Conservation (phyloP, 2,797 vertebrate genomes). For the Bradypus variegatus region DNA sequence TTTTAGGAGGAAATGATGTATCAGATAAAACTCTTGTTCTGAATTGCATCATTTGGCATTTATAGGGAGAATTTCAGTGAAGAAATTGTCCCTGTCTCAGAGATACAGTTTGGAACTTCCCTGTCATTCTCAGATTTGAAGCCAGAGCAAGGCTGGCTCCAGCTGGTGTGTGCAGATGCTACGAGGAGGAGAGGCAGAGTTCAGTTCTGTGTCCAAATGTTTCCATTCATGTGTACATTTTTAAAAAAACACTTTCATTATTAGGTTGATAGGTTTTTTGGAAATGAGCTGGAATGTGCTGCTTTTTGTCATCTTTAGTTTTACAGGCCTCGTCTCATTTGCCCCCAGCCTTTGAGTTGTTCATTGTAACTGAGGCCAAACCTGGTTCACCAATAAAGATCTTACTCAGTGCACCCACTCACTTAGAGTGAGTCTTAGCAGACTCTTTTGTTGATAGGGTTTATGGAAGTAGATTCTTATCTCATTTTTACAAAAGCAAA, state of each 20-base stretch:
- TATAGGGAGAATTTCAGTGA: not conserved
- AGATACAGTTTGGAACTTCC: not conserved
- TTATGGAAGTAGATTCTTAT: not conserved
- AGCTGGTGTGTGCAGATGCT: fast-evolving
- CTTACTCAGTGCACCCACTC: not conserved
- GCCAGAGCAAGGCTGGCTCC: not conserved
- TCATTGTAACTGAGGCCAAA: not conserved
- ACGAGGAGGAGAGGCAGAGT: not conserved
- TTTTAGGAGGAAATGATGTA: not conserved
- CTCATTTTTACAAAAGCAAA: not conserved
- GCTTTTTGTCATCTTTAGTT: not conserved
- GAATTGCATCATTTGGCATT: not conserved
- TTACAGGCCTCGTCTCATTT: not conserved
- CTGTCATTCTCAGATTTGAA: not conserved
- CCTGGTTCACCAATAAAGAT: not conserved
- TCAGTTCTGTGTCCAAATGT: too few relatives aligned
- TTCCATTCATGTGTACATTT: not conserved
- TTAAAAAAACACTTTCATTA: too few relatives aligned
- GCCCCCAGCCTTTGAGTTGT: not conserved
- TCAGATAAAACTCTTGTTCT: not conserved
- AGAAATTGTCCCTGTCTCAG: not conserved
- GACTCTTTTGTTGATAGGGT: not conserved
- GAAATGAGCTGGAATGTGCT: not conserved
- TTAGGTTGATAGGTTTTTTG: not conserved
- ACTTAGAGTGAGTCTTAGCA: not conserved